Conservation (phyloP, 2,113 vertebrate species). For the Rhinichthys klamathensis region DNA sequence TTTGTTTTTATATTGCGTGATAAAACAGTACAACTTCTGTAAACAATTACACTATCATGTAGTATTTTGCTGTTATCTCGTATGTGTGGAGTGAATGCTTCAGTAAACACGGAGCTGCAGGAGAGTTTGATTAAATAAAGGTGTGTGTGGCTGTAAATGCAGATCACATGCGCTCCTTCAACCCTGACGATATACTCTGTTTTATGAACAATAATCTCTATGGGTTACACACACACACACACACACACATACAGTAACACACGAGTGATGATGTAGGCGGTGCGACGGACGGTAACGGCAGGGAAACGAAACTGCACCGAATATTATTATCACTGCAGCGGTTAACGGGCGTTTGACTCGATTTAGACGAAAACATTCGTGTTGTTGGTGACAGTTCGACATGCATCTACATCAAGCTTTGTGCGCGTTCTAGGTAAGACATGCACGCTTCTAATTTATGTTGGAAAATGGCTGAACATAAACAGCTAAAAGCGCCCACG, state of each 20-base stretch:
- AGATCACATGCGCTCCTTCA: neutral
- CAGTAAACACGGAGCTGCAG: neutral
- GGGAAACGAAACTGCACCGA: constrained; percentile 7
- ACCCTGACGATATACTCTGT: neutral
- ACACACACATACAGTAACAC: neutral
- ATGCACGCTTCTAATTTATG: neutral
- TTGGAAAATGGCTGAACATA: neutral
- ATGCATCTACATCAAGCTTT: neutral
- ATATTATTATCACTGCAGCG: too few relatives aligned
- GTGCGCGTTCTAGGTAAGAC: neutral
- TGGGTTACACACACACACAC: too few relatives aligned
- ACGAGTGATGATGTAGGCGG: neutral
- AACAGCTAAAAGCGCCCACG: neutral
- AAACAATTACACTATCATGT: neutral
- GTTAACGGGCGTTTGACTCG: neutral
- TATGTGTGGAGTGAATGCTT: neutral
- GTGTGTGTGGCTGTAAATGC: neutral
- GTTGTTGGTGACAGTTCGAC: neutral
- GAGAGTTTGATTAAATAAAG: neutral
- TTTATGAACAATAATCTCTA: neutral
- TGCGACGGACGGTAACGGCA: neutral
- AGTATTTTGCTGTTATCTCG: too few relatives aligned
- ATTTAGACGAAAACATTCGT: neutral
- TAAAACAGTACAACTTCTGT: too few relatives aligned
- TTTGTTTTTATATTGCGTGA: too few relatives aligned